Evolutionary conservation across 2,797 vertebrate species (phyloP), one percentile per base, ranked within the genome.

Genomic region (Lepilemur septentrionalis): DNA sequence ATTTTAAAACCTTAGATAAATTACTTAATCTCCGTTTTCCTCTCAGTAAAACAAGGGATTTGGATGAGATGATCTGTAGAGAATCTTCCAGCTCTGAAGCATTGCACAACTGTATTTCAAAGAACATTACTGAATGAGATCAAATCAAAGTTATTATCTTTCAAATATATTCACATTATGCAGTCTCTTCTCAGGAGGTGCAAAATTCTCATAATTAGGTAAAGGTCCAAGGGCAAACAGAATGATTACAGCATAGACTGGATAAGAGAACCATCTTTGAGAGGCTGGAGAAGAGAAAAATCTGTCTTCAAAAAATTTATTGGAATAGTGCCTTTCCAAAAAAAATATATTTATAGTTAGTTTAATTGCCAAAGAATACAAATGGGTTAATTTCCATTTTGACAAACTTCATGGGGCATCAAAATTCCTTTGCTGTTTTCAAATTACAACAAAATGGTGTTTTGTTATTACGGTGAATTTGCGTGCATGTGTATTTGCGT

Each of bases 131-230:
- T 93, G 79, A 97, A 97, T 92, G 93, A 94, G 75, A 96, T 94
- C 65, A 96, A 97, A 97, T 97, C 88, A 89, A 97, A 97, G 82
- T 96, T 97, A 96, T 95, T 96, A 94, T 93, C 94, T 94, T 95
- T 97, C 91, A 97, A 95, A 96, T 97, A 93, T 80, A 96, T 95
- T 93, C 85, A 97, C 93, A 96, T 96, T 96, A 93, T 91, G 72
- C 65, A 97, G 73, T 94, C 91, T 97, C 81, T 93, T 97, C 93
- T 94, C 72, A 0, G 23, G 85, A 96, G 69, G 93, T 94, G 28
- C 43, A 93, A 93, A 94, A 95, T 97, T 95, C 94, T 97, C 79
- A 61, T 95, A 96, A 96, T 95, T 96, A 96, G 82, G 85, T 95
- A 95, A 96, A 97, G 79, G 94, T 93, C 78, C 79, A 95, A 97